These are phyloP conservation scores for Sebastiscus albofasciatus DNA, from an alignment of 2,797 vertebrate species.

Conservation along the genomic window DNA sequence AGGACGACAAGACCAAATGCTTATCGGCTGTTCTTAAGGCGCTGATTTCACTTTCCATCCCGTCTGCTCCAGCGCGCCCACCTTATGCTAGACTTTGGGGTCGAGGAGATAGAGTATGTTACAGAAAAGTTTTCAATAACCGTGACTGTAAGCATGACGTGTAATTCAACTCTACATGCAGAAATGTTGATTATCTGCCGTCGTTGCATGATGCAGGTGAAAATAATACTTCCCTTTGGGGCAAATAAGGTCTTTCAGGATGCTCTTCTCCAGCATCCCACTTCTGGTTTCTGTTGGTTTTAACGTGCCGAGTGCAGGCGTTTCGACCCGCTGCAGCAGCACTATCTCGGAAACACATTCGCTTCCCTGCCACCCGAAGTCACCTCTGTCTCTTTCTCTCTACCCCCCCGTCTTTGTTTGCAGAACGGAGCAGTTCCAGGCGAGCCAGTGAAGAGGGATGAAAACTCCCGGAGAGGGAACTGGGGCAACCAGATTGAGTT, in stretches of 20 bases:
- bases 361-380: slow-evolving; percentile 36
- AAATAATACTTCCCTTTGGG: neutral
- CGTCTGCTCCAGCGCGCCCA: slow-evolving; percentile 58
- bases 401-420: slow-evolving; percentile 53
- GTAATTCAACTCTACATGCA: slow-evolving; percentile 14
- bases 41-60: slow-evolving; percentile 76
- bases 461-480: slow-evolving; percentile 94
- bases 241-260: neutral
- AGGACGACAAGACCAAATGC: slow-evolving; percentile 77
- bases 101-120: slow-evolving; percentile 18
- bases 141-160: neutral
- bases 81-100: slow-evolving; percentile 47
- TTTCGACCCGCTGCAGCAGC: neutral
- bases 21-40: slow-evolving; percentile 68
- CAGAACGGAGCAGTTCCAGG: slow-evolving; percentile 97
- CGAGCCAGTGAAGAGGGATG: slow-evolving; percentile 91
- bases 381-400: slow-evolving; percentile 15
- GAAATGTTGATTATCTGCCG: neutral
- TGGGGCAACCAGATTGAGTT: slow-evolving; percentile 99
- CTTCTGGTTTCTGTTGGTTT: neutral
- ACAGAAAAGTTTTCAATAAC: neutral
- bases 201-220: neutral
- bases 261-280: neutral
- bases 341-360: slow-evolving; percentile 26
- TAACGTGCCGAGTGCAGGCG: neutral